Evolutionary conservation across 2,888 invertebrate species (phyloP).

Genomic region (Mongoloraphidia duomilia): DNA sequence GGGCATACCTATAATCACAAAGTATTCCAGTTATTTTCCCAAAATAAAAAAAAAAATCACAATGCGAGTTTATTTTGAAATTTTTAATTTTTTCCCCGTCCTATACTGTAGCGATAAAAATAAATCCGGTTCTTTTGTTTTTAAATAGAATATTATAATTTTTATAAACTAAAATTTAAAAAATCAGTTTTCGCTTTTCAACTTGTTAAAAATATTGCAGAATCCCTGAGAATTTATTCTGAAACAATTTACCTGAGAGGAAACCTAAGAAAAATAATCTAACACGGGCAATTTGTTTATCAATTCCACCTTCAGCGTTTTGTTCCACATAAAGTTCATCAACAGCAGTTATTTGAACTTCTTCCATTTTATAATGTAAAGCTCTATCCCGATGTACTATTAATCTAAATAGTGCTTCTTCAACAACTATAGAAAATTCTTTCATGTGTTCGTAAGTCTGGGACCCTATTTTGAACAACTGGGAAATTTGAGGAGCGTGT

Average conservation of each 20-base stretch:
- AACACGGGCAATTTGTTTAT: constrained; percentile 87
- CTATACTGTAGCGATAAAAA: too few relatives aligned
- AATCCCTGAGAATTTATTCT: too few relatives aligned
- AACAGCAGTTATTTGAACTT: constrained; percentile 86
- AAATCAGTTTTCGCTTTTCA: too few relatives aligned
- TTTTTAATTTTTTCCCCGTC: too few relatives aligned
- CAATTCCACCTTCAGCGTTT: constrained; percentile 66
- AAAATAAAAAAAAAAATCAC: too few relatives aligned
- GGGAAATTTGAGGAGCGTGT: constrained; percentile 93
- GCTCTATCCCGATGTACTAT: constrained; percentile 77
- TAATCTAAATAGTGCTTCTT: constrained; percentile 82
- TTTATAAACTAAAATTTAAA: too few relatives aligned
- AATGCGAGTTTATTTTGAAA: too few relatives aligned
- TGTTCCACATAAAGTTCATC: constrained; percentile 86
- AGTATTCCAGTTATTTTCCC: too few relatives aligned
- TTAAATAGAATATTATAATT: too few relatives aligned
- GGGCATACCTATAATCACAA: constrained; percentile 59
- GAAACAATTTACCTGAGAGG: constrained; percentile 52
- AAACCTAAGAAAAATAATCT: constrained; percentile 93
- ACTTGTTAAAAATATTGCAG: too few relatives aligned
- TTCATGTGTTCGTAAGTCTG: constrained; percentile 80
- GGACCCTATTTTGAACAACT: constrained; percentile 90
- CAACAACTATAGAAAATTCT: constrained; percentile 79
- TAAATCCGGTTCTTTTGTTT: too few relatives aligned
- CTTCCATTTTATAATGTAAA: constrained; percentile 87